Conservation (phyloP, 2,113 vertebrate genomes). For the Excalfactoria chinensis region DNA sequence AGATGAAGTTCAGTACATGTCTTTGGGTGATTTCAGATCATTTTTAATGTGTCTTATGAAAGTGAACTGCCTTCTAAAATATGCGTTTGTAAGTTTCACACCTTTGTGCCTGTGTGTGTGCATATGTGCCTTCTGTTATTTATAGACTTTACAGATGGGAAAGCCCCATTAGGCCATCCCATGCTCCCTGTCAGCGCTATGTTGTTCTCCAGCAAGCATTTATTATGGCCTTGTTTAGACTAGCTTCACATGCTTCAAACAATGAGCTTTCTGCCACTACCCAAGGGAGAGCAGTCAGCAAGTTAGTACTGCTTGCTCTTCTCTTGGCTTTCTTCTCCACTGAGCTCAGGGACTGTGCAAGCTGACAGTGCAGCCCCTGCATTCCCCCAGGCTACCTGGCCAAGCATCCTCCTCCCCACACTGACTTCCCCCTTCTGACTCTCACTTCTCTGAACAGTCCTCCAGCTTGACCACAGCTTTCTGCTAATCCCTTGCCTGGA, state of each 20-base stretch:
- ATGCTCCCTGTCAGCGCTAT: neutral
- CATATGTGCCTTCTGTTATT: neutral
- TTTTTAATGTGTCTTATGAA: neutral
- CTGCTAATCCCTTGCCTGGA: neutral
- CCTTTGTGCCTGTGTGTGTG: neutral
- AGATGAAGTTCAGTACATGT: neutral
- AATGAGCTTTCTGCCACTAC: slow-evolving; percentile 9
- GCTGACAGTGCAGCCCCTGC: fast-evolving
- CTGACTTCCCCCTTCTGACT: fast-evolving
- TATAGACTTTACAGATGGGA: slow-evolving; percentile 9
- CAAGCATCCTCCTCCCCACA: neutral
- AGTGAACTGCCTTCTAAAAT: neutral
- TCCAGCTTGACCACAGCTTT: neutral
- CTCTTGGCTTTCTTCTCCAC: neutral
- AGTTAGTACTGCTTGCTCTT: neutral
- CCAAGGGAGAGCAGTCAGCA: neutral
- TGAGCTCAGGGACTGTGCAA: neutral
- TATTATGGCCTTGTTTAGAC: slow-evolving; percentile 48
- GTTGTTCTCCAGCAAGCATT: slow-evolving; percentile 32
- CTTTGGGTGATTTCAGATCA: neutral
- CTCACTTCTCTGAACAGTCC: neutral
- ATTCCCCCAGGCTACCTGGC: neutral
- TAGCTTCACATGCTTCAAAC: slow-evolving; percentile 13
- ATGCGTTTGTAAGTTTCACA: neutral
- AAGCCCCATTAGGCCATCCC: slow-evolving; percentile 29